Evolutionary conservation across 2,888 invertebrate genomes (phyloP), one percentile per base, ranked within the genome.

Genomic region (Troides oblongomaculatus): DNA sequence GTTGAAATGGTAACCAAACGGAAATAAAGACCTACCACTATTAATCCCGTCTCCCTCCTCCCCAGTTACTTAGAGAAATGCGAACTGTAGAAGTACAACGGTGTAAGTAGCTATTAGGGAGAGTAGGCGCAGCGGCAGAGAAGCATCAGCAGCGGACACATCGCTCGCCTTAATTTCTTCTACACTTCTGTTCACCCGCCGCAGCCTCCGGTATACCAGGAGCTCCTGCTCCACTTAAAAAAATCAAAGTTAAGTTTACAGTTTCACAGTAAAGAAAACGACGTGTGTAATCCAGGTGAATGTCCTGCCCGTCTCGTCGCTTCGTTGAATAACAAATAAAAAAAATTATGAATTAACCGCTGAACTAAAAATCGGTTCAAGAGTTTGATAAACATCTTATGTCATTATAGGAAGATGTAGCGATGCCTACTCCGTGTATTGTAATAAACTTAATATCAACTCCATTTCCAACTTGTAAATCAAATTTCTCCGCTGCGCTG

Each of bases 51-150:
- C 21, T 4, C 25, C 25, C 25, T 25, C 5, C 30, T 5, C 30
- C 30, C 30, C 30, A 30, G 30, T 30, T 30, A 30, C 3, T 2
- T 53, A 53, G 17, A 53, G 53, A 6, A 53, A 53, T 53, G 53
- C 53, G 53, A 53, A 53, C n/a, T 53, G 53, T 4, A 53, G 53
- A 53, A 53, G 53, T 18, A 53, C 53, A 18, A 78, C 57, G 1
- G 75, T 68, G 59, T 77, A 79, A 39, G 76, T 73, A 14, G 73
- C 71, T 2, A 77, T 46, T 0, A 75, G 36, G 5, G 68, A 64
- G 14, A 58, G 59, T 25, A 77, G 64, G 7, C 70, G 66, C 7
- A 76, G 66, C 0, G 73, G 76, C 3, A 79, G 59, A 0, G 56
- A 50, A 0, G 74, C 76, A 21, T 78, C 74, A 0, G 79, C 69